phyloP scores from a whole-genome alignment of 1,140 invertebrate genomes.

The Lepidurus couesii region DNA sequence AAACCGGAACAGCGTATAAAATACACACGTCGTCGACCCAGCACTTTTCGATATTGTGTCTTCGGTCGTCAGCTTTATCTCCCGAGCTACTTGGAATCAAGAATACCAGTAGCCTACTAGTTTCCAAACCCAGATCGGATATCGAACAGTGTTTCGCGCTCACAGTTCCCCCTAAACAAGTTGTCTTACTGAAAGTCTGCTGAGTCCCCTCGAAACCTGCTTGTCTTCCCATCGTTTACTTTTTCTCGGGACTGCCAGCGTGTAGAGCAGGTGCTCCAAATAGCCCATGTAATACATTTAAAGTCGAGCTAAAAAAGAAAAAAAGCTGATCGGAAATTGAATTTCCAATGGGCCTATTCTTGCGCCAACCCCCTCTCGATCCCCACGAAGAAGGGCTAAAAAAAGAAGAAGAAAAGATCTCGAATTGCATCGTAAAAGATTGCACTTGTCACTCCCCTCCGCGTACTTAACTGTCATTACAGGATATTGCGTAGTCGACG shows the following conservation, averaged over 20 bases:
- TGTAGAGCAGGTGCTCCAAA: not conserved
- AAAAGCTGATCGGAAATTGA: conserved; percentile 10
- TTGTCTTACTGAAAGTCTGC: not conserved
- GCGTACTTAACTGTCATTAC: conserved; percentile 10
- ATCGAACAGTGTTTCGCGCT: not conserved
- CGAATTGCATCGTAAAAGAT: not conserved
- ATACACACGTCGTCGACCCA: conserved; percentile 17
- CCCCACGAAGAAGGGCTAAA: not conserved
- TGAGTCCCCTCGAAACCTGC: not conserved
- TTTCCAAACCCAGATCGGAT: not conserved
- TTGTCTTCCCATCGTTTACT: not conserved
- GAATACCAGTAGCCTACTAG: not conserved
- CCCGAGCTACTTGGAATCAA: not conserved
- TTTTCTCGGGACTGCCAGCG: not conserved
- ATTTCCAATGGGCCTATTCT: not conserved
- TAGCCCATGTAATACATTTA: not conserved
- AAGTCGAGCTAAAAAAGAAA: not conserved
- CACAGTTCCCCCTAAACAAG: not conserved
- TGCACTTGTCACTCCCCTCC: not conserved
- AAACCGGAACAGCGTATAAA: conserved; percentile 2
- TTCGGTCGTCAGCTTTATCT: conserved; percentile 19
- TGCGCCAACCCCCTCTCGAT: not conserved
- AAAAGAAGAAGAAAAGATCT: not conserved
- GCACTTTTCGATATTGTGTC: conserved; percentile 14
- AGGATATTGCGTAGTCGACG: not conserved